Percentiles rank a stretch among this genome's conserved stretches.
Evolutionary conservation across 1,140 invertebrate genomes (phyloP).

Genomic region (Drosophila subobscura): DNA sequence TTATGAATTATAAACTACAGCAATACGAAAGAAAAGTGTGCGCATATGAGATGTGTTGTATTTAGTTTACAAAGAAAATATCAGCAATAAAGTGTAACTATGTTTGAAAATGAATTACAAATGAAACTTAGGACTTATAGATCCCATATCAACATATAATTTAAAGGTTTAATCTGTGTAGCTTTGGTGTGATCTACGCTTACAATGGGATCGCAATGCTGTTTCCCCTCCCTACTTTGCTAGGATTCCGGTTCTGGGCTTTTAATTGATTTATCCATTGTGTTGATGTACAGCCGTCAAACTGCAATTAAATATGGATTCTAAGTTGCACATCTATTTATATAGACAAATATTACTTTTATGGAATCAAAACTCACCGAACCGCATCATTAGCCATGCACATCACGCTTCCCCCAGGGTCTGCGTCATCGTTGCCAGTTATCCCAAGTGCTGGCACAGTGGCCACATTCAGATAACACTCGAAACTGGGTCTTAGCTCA

Average conservation of each 20-base stretch:
- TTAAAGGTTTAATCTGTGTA: too few relatives aligned
- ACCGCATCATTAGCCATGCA: constrained; percentile 67
- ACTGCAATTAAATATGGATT: constrained; percentile 52
- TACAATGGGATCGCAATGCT: background rate
- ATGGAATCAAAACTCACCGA: constrained; percentile 63
- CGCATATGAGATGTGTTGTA: constrained; percentile 52
- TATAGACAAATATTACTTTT: constrained; percentile 51
- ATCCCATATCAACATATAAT: background rate
- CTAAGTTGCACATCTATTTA: constrained; percentile 20
- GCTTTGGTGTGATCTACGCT: background rate
- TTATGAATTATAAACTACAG: constrained; percentile 35
- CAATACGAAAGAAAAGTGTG: constrained; percentile 14
- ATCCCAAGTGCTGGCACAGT: background rate
- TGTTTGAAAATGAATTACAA: constrained; percentile 48
- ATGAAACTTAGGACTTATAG: background rate
- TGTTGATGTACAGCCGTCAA: constrained; percentile 54
- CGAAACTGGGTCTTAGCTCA: constrained; percentile 59
- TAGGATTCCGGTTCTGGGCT: constrained; percentile 43
- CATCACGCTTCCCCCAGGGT: constrained; percentile 46
- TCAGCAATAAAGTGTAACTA: constrained; percentile 72
- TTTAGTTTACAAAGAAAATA: constrained; percentile 62
- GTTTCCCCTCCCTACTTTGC: background rate
- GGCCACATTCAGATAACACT: constrained; percentile 25
- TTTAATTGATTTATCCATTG: constrained; percentile 41
- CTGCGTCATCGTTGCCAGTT: constrained; percentile 8